Evolutionary conservation across 2,797 vertebrate species (phyloP).

Genomic region (Diplodus sargus): DNA sequence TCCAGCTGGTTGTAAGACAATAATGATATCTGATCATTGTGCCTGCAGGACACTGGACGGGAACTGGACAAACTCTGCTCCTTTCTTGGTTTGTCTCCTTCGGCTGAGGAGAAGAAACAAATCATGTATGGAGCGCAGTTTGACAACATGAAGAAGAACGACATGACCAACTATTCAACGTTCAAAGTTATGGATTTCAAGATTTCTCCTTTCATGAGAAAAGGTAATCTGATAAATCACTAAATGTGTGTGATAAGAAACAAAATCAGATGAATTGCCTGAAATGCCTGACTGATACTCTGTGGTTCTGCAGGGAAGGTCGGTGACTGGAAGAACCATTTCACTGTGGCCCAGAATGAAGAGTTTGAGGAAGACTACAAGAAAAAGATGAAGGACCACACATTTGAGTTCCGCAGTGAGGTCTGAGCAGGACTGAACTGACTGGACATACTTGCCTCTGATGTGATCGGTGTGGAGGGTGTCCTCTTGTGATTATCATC

Average conservation of each 20-base stretch:
- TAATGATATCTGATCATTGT: background rate
- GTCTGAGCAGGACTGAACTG: constrained; percentile 26
- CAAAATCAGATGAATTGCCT: too few species aligned
- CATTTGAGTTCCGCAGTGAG: constrained; percentile 52
- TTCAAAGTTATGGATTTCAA: constrained; percentile 81
- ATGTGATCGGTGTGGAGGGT: background rate
- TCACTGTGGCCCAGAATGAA: constrained; percentile 75
- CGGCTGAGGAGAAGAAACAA: constrained; percentile 69
- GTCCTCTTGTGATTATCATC: background rate
- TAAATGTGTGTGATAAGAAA: background rate
- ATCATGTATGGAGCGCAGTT: constrained; percentile 83
- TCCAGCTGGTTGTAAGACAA: background rate
- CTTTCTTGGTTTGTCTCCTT: constrained; percentile 70
- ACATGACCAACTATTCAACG: constrained; percentile 68
- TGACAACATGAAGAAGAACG: constrained; percentile 83
- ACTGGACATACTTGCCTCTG: background rate
- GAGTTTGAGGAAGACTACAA: constrained; percentile 78
- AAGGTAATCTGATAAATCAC: constrained; percentile 79
- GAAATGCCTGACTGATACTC: too few species aligned
- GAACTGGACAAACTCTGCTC: constrained; percentile 68
- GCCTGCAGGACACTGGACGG: constrained; percentile 55
- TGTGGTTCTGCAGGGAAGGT: too few species aligned
- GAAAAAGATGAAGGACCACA: constrained; percentile 69
- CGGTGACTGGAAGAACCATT: constrained; percentile 76
- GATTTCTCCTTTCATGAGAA: constrained; percentile 89